Evolutionary conservation across 2,113 vertebrate species (phyloP).

Genomic region (Gobio gobio): DNA sequence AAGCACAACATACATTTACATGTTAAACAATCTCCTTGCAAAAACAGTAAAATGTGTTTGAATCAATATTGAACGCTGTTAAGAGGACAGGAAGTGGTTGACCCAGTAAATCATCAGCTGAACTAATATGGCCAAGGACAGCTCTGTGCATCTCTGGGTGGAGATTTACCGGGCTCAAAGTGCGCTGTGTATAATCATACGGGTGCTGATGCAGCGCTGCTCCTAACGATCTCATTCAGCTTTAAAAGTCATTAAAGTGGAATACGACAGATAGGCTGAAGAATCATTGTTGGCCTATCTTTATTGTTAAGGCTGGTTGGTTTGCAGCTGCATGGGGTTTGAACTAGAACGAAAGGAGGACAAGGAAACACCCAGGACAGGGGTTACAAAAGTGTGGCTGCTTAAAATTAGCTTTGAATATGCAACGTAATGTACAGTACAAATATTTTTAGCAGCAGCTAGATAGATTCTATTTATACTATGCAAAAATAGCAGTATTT

Average conservation of each 20-base stretch:
- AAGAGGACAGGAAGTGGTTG: slow-evolving; percentile 33
- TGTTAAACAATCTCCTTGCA: not conserved
- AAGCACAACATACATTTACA: not conserved
- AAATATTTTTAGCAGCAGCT: not conserved
- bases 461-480: no score
- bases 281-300: slow-evolving; percentile 56
- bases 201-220: slow-evolving; percentile 66
- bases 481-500: no score
- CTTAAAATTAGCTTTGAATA: not conserved
- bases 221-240: slow-evolving; percentile 66
- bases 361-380: not conserved
- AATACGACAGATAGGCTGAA: slow-evolving; percentile 57
- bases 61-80: slow-evolving; percentile 42
- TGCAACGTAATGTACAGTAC: not conserved
- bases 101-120: slow-evolving; percentile 57
- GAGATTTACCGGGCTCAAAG: slow-evolving; percentile 57
- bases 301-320: slow-evolving; percentile 56
- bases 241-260: slow-evolving; percentile 68
- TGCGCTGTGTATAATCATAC: slow-evolving; percentile 62
- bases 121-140: slow-evolving; percentile 55
- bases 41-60: slow-evolving; percentile 7
- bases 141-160: slow-evolving; percentile 54
- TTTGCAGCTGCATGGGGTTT: slow-evolving; percentile 31
- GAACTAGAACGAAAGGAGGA: slow-evolving; percentile 7
- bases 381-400: not conserved